A percentile compares a stretch with the other conserved stretches of the same genome.
Evolutionary conservation across 2,888 invertebrate genomes (phyloP).

Genomic region (Chironomus tentans): DNA sequence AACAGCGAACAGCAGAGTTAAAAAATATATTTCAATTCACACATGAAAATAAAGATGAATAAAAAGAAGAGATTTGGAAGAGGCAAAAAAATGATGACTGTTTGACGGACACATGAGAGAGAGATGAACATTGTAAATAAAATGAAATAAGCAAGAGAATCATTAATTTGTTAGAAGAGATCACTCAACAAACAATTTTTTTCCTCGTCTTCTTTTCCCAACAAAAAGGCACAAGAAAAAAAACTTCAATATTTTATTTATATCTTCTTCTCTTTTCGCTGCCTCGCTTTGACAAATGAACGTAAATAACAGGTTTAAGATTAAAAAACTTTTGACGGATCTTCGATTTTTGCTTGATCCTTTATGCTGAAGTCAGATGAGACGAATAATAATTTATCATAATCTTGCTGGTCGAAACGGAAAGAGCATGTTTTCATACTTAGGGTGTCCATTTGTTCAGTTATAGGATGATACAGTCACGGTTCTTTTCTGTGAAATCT

Average conservation of each 20-base stretch:
- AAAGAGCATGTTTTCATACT: neutral
- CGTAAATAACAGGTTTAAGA: constrained; percentile 42
- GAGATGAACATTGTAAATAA: neutral
- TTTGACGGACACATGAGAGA: neutral
- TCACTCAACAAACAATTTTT: neutral
- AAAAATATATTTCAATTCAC: neutral
- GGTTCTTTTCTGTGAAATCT: too few relatives aligned
- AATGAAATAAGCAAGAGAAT: neutral
- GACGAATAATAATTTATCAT: constrained; percentile 13
- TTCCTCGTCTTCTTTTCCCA: neutral
- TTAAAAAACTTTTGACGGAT: constrained; percentile 15
- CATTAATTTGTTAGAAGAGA: neutral
- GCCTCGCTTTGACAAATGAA: constrained; percentile 43
- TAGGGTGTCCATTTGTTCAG: too few relatives aligned
- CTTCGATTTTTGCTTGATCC: constrained; percentile 13
- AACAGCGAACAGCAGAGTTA: neutral
- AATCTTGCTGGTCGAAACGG: neutral
- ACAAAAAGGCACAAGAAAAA: neutral
- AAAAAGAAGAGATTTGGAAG: neutral
- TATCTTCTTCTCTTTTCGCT: neutral
- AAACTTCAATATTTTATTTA: neutral
- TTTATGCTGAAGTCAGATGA: neutral
- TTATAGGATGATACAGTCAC: too few relatives aligned
- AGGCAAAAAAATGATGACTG: neutral
- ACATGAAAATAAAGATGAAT: neutral